Conservation (phyloP, 1,140 invertebrate genomes). For the Megalopta genalis region DNA sequence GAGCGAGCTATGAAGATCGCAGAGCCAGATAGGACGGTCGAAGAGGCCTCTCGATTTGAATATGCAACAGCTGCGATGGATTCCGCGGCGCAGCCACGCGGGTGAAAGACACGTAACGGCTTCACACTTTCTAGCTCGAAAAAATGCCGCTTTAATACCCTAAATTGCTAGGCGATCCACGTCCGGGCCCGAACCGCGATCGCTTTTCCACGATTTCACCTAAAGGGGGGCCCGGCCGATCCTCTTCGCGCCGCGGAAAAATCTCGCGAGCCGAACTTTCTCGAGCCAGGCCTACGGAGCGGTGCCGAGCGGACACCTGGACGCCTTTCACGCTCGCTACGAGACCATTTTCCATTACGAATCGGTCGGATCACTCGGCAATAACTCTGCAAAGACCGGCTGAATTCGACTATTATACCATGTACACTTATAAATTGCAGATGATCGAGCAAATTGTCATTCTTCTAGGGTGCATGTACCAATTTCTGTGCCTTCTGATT, state of each 20-base stretch:
- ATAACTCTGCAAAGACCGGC: no score
- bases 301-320: no score
- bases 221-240: background rate
- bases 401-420: no score
- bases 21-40: background rate
- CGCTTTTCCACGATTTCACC: slow-evolving; percentile 53
- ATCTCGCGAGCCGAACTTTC: slow-evolving; percentile 7
- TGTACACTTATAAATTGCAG: no score
- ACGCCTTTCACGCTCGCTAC: no score
- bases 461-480: no score
- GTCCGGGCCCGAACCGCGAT: background rate
- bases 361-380: no score
- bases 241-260: background rate
- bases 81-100: background rate
- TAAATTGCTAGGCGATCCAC: background rate
- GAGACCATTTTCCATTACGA: no score
- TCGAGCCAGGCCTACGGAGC: no score
- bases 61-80: background rate
- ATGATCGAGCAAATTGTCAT: no score
- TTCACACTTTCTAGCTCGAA: slow-evolving; percentile 35
- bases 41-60: background rate
- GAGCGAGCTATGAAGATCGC: background rate
- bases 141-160: background rate
- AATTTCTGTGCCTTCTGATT: no score
- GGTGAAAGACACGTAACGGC: background rate